A percentile compares a stretch with the other conserved stretches of the same genome.
Evolutionary conservation across 2,888 invertebrate genomes (phyloP).

Genomic region (Drosophila mercatorum): DNA sequence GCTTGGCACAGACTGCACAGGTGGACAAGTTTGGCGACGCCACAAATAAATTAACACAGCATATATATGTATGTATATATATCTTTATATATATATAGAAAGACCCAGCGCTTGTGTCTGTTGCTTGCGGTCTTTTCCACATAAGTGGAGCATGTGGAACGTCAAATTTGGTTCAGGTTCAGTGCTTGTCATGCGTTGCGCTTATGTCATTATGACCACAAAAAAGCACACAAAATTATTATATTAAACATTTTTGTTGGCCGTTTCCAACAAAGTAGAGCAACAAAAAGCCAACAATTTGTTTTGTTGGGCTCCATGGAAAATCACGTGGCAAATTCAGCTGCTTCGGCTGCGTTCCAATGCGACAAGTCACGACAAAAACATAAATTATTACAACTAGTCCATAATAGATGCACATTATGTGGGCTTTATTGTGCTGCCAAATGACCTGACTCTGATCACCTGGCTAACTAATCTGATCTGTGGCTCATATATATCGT

Average conservation of each 20-base stretch:
- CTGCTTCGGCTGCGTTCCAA: conserved; percentile 45
- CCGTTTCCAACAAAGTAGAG: conserved; percentile 61
- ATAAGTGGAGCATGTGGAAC: conserved; percentile 58
- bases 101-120: conserved; percentile 9
- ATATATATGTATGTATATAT: conserved; percentile 15
- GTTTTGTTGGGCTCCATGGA: conserved; percentile 11
- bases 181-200: conserved; percentile 60
- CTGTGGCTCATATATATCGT: conserved; percentile 33
- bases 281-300: conserved; percentile 33
- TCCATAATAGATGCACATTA: conserved; percentile 60
- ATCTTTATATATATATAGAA: conserved; percentile 15
- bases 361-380: conserved; percentile 17
- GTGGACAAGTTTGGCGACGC: conserved; percentile 74
- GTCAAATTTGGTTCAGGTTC: conserved; percentile 78
- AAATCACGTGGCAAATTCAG: conserved; percentile 45
- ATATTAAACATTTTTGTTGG: conserved; percentile 62
- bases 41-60: conserved; percentile 39
- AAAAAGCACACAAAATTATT: conserved; percentile 57
- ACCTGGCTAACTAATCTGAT: conserved; percentile 51
- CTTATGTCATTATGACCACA: conserved; percentile 71
- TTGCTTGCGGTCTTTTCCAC: conserved; percentile 31
- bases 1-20: conserved; percentile 57
- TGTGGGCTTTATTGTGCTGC: conserved; percentile 40
- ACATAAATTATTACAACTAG: conserved; percentile 55
- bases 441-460: conserved; percentile 38